Evolutionary conservation across 2,888 invertebrate genomes (phyloP).

Genomic region (Lasioglossum malachurum): DNA sequence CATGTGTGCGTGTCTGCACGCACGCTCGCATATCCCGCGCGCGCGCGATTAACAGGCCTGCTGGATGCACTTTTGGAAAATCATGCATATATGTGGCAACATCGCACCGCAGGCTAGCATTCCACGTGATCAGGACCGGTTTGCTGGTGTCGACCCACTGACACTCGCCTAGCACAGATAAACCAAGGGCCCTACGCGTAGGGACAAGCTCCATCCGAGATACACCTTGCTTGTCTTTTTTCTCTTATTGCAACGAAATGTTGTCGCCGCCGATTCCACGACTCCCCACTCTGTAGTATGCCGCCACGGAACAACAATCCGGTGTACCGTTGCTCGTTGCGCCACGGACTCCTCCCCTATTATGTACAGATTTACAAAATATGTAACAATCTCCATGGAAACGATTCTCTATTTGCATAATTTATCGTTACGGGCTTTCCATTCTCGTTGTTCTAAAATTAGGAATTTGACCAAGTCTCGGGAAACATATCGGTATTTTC

Average conservation of each 20-base stretch:
- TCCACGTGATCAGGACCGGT: conserved; percentile 78
- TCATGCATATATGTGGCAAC: conserved; percentile 77
- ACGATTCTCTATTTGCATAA: background rate
- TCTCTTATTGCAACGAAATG: conserved; percentile 72
- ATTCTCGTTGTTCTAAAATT: background rate
- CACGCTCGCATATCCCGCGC: conserved; percentile 21
- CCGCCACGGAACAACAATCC: background rate
- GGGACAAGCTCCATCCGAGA: conserved; percentile 25
- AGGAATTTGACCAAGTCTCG: too few species aligned
- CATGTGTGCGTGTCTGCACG: conserved; percentile 11
- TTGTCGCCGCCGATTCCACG: conserved; percentile 25
- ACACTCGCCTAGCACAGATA: conserved; percentile 74
- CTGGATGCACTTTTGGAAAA: conserved; percentile 76
- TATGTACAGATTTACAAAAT: background rate
- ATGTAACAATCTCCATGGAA: background rate
- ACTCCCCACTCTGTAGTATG: background rate
- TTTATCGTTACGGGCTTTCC: background rate
- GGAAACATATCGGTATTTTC: background rate
- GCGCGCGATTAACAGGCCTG: conserved; percentile 36
- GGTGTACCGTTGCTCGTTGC: background rate
- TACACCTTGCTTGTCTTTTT: conserved; percentile 67
- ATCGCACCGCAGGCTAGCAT: conserved; percentile 70
- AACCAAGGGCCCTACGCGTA: conserved; percentile 66
- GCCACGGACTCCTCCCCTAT: background rate
- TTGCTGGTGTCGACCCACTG: conserved; percentile 77